phyloP scores from a whole-genome alignment of 1,140 invertebrate species.

The Penaeus japonicus region DNA sequence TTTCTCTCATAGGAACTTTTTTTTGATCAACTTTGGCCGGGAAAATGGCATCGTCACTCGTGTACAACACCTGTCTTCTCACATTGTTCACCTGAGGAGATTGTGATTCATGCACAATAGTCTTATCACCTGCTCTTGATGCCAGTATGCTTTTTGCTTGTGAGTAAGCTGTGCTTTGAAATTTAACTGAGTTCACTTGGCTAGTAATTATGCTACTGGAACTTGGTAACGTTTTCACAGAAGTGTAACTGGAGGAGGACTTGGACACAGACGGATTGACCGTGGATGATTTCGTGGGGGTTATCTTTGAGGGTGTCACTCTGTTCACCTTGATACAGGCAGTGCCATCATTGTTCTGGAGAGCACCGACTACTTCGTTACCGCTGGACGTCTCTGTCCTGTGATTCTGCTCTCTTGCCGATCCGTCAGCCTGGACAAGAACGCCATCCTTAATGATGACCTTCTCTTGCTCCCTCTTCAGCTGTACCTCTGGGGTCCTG shows the following conservation, averaged over 20 bases:
- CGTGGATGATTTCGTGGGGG: too few relatives aligned
- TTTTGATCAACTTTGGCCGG: slow-evolving; percentile 29
- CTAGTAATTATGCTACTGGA: neutral
- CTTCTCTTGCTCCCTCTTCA: too few relatives aligned
- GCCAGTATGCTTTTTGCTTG: neutral
- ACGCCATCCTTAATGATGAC: too few relatives aligned
- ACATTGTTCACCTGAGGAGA: slow-evolving; percentile 3
- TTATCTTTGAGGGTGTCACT: too few relatives aligned
- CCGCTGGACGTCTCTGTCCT: neutral
- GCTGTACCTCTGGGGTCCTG: too few relatives aligned
- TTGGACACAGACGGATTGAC: too few relatives aligned
- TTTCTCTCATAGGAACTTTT: slow-evolving; percentile 34
- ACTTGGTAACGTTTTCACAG: too few relatives aligned
- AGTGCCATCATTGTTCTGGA: too few relatives aligned
- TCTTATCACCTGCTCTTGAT: neutral
- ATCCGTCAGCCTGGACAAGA: neutral
- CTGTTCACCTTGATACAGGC: too few relatives aligned
- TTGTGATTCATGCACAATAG: neutral
- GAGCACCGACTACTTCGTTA: neutral
- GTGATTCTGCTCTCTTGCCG: neutral
- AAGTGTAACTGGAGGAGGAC: too few relatives aligned
- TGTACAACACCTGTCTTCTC: slow-evolving; percentile 24
- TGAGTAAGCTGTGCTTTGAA: neutral
- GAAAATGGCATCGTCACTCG: slow-evolving; percentile 41
- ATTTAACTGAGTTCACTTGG: slow-evolving; percentile 10